A percentile compares a stretch with the other conserved stretches of the same genome.
Evolutionary conservation across 2,113 vertebrate species (phyloP).

Genomic region (Brachirus orientalis): DNA sequence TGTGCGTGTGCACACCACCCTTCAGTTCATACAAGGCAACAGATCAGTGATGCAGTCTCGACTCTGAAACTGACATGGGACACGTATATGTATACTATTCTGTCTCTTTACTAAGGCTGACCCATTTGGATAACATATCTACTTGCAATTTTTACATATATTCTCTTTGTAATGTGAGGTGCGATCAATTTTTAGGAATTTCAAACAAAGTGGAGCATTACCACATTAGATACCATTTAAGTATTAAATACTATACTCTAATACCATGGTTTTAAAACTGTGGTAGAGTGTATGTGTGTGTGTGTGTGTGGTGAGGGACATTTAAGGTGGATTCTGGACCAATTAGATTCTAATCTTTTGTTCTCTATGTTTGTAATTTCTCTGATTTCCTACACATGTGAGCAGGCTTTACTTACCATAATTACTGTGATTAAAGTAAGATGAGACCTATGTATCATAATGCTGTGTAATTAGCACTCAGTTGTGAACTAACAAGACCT

Average conservation of each 20-base stretch:
- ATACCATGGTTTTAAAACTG: no score
- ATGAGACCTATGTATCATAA: slow-evolving; percentile 74
- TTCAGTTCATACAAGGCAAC: slow-evolving; percentile 52
- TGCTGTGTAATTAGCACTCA: slow-evolving; percentile 72
- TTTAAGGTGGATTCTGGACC: slow-evolving; percentile 24
- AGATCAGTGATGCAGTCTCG: slow-evolving; percentile 69
- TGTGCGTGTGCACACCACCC: slow-evolving; percentile 11
- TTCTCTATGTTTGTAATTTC: slow-evolving; percentile 34
- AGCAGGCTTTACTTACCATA: slow-evolving; percentile 57
- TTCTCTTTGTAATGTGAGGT: no score
- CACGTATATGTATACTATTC: slow-evolving; percentile 4
- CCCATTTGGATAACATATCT: no score
- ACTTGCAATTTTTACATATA: no score
- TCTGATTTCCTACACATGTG: slow-evolving; percentile 46
- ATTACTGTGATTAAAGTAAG: slow-evolving; percentile 73
- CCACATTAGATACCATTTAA: no score
- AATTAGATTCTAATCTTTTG: slow-evolving; percentile 48
- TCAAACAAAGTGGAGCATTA: no score
- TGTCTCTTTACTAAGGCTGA: no score
- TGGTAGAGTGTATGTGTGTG: slow-evolving; percentile 5
- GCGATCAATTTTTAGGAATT: no score
- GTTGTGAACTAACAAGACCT: slow-evolving; percentile 73
- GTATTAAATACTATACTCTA: no score
- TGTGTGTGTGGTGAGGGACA: slow-evolving; percentile 35
- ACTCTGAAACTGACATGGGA: slow-evolving; percentile 56